Evolutionary conservation across 1,140 invertebrate species (phyloP).

Genomic region (Drosophila dunni): DNA sequence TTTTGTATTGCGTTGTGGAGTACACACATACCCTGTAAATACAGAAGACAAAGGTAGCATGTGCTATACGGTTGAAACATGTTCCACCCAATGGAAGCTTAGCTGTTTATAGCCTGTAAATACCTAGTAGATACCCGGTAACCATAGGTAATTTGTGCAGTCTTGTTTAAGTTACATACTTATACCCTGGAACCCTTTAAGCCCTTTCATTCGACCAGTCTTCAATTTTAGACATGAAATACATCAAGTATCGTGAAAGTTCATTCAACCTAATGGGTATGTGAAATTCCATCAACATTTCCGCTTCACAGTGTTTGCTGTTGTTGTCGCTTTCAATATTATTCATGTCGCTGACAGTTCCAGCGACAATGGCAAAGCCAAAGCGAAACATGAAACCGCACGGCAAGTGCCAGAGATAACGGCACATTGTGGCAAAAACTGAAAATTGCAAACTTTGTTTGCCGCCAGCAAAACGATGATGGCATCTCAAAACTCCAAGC

Average conservation of each 20-base stretch:
- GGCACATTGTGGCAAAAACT: conserved; percentile 66
- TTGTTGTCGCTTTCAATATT: conserved; percentile 73
- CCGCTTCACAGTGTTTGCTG: conserved; percentile 6
- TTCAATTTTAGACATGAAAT: too few species aligned
- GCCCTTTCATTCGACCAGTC: neutral
- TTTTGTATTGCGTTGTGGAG: conserved; percentile 39
- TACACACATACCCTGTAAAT: conserved; percentile 34
- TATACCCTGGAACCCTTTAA: neutral
- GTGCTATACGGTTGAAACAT: too few species aligned
- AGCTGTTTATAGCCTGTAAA: too few species aligned
- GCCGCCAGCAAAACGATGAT: conserved; percentile 31
- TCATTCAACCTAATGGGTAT: conserved; percentile 18
- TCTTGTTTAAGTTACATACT: too few species aligned
- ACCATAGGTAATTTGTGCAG: too few species aligned
- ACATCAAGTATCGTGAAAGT: neutral
- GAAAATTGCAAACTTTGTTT: conserved; percentile 38
- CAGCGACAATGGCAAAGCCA: conserved; percentile 61
- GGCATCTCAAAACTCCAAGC: conserved; percentile 12
- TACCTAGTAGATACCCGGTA: too few species aligned
- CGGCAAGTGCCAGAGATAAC: conserved; percentile 66
- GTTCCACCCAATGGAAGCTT: too few species aligned
- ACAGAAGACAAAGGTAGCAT: too few species aligned
- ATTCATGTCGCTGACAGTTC: conserved; percentile 76
- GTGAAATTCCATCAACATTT: conserved; percentile 29
- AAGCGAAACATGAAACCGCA: conserved; percentile 77